Conservation (phyloP, 2,888 invertebrate genomes). For the Orchesella flavescens region DNA sequence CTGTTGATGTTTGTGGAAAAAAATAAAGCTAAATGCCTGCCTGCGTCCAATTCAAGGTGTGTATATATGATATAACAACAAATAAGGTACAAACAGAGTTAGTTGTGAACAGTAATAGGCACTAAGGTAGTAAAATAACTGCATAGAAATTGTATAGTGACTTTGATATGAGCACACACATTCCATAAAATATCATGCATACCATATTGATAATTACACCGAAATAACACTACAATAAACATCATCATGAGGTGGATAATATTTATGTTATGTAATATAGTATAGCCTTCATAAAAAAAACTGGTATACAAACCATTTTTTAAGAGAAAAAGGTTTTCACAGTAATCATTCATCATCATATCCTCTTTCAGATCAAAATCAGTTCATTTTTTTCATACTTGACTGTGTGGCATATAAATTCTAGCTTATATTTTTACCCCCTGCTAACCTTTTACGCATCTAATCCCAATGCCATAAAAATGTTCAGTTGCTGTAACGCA, state of each 20-base stretch:
- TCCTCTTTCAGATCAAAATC: slow-evolving; percentile 63
- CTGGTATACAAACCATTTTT: neutral
- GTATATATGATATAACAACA: too few species aligned
- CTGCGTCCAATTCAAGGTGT: too few species aligned
- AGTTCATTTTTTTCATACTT: slow-evolving; percentile 50
- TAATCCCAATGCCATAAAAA: slow-evolving; percentile 38
- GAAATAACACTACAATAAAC: neutral
- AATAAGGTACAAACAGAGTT: neutral
- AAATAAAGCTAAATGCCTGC: too few species aligned
- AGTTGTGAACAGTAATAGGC: neutral
- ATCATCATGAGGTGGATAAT: neutral
- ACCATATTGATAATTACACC: neutral
- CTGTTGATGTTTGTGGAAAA: too few species aligned
- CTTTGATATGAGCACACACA: too few species aligned
- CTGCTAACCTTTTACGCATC: slow-evolving; percentile 53
- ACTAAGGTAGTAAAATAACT: too few species aligned
- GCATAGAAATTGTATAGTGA: too few species aligned
- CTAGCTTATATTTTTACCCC: neutral
- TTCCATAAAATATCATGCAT: slow-evolving; percentile 1
- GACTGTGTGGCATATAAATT: slow-evolving; percentile 21
- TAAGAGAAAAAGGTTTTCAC: slow-evolving; percentile 28
- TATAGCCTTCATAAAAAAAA: neutral
- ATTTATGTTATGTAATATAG: neutral
- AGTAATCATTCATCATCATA: slow-evolving; percentile 63
- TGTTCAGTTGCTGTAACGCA: neutral